Conservation (phyloP, 2,888 invertebrate genomes). For the Volucella inanis region DNA sequence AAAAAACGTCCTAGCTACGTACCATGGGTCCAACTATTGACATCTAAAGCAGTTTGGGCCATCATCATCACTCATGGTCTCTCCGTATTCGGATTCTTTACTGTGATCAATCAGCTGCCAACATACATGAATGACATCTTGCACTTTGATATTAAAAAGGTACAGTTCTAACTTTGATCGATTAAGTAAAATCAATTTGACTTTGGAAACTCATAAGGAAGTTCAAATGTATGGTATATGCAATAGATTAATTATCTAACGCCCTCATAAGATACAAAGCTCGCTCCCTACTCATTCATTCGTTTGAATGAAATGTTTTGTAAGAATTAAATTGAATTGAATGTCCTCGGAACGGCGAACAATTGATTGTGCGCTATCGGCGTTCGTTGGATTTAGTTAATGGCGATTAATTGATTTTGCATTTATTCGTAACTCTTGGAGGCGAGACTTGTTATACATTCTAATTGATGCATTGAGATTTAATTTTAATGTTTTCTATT, state of each 20-base stretch:
- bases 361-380: constrained; percentile 34
- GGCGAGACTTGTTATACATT: not conserved
- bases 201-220: constrained; percentile 49
- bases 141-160: constrained; percentile 90
- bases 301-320: constrained; percentile 55
- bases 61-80: constrained; percentile 92
- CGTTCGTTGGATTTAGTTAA: constrained; percentile 31
- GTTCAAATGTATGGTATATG: not conserved
- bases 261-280: constrained; percentile 26
- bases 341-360: constrained; percentile 30
- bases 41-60: constrained; percentile 92
- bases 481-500: not conserved
- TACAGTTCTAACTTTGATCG: constrained; percentile 77
- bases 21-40: constrained; percentile 89
- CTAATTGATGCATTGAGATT: constrained; percentile 18
- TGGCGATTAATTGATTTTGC: constrained; percentile 52
- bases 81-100: constrained; percentile 94
- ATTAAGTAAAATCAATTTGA: constrained; percentile 51
- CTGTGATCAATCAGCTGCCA: constrained; percentile 93
- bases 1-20: constrained; percentile 86
- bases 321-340: constrained; percentile 57
- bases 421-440: constrained; percentile 34
- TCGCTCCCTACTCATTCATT: constrained; percentile 31
- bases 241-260: constrained; percentile 55
- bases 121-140: constrained; percentile 93